Conservation (phyloP, 1,140 invertebrate species). For the Bombus affinis region DNA sequence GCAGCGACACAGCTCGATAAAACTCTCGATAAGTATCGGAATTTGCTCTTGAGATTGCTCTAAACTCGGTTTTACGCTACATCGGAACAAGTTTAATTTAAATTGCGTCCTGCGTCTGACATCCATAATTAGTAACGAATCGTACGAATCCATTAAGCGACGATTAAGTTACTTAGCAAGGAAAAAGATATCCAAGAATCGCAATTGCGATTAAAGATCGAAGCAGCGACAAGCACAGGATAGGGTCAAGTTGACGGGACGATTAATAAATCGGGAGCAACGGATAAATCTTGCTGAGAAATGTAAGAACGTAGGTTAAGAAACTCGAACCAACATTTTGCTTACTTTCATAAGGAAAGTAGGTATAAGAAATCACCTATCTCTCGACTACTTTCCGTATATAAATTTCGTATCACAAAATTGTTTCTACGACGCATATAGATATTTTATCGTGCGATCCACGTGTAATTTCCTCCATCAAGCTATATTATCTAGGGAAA, state of each 20-base stretch:
- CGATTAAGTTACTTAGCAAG: no score
- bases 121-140: not conserved
- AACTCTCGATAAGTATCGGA: not conserved
- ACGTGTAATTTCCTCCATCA: not conserved
- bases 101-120: not conserved
- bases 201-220: no score
- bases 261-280: no score
- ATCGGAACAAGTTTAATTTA: not conserved
- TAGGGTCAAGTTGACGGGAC: no score
- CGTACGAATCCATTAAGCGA: not conserved
- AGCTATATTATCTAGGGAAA: not conserved
- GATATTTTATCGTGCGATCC: not conserved
- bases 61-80: not conserved
- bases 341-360: not conserved
- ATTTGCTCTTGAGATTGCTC: not conserved
- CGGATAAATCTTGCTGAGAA: no score
- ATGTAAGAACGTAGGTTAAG: not conserved
- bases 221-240: no score
- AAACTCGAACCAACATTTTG: not conserved
- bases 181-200: no score
- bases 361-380: no score
- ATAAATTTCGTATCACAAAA: not conserved
- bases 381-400: not conserved
- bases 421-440: not conserved
- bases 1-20: not conserved